These are phyloP conservation scores for Alcis repandata DNA, from an alignment of 2,888 invertebrate species.

Conservation along the genomic window DNA sequence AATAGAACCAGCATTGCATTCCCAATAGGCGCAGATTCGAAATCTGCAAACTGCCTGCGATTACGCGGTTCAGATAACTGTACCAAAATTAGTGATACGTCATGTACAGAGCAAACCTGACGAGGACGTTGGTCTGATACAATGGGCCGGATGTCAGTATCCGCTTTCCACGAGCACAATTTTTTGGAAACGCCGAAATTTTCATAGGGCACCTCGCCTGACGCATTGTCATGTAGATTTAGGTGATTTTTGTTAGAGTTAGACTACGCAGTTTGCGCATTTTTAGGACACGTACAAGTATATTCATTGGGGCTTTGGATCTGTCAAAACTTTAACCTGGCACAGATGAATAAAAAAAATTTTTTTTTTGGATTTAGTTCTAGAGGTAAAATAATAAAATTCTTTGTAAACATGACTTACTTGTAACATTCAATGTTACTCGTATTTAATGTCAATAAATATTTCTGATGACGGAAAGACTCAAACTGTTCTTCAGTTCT, in stretches of 20 bases:
- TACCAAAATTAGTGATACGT: constrained; percentile 71
- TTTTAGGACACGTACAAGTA: neutral
- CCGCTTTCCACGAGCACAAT: constrained; percentile 80
- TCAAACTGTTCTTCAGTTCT: too few species aligned
- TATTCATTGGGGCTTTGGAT: neutral
- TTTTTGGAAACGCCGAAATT: constrained; percentile 85
- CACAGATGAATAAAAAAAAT: too few species aligned
- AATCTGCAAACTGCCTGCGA: constrained; percentile 65
- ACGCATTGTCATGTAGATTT: constrained; percentile 80
- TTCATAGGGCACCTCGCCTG: constrained; percentile 74
- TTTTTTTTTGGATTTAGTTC: too few species aligned
- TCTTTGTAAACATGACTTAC: too few species aligned
- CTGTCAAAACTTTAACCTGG: neutral
- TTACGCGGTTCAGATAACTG: constrained; percentile 79
- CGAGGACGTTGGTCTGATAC: constrained; percentile 82
- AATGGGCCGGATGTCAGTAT: constrained; percentile 75
- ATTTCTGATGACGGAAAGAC: too few species aligned
- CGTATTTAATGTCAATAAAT: too few species aligned
- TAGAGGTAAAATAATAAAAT: too few species aligned
- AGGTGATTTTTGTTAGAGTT: constrained; percentile 50
- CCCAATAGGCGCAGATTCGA: constrained; percentile 40
- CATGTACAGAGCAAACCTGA: constrained; percentile 69
- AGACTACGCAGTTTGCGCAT: constrained; percentile 16
- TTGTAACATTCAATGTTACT: too few species aligned
- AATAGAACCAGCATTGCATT: constrained; percentile 11